phyloP scores from a whole-genome alignment of 1,140 invertebrate species.

The Zaprionus capensis region DNA sequence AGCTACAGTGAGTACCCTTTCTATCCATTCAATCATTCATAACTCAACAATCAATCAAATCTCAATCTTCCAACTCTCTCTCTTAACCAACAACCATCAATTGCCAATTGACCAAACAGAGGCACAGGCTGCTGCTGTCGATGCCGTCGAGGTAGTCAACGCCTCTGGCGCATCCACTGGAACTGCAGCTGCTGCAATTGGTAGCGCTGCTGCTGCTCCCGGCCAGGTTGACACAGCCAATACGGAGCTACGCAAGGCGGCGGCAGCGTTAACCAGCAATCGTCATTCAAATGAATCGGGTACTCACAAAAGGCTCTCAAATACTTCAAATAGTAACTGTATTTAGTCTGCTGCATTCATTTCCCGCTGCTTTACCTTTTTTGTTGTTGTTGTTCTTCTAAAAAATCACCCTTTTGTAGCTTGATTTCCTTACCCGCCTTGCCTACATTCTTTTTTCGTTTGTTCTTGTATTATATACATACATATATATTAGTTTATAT shows the following conservation, averaged over 20 bases:
- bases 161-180: neutral
- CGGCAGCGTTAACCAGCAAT: conserved; percentile 66
- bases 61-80: neutral
- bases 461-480: conserved; percentile 5
- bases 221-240: conserved; percentile 49
- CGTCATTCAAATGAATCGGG: conserved; percentile 83
- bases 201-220: neutral
- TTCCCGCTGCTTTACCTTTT: neutral
- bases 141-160: neutral
- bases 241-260: conserved; percentile 73
- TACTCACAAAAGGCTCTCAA: conserved; percentile 36
- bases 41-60: neutral
- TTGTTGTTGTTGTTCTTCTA: conserved; percentile 9
- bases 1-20: conserved; percentile 68
- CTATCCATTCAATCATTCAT: neutral
- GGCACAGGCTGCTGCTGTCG: neutral
- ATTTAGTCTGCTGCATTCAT: neutral
- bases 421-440: neutral
- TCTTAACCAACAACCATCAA: neutral
- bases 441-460: neutral
- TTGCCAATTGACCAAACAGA: neutral
- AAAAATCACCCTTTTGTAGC: no score
- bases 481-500: neutral
- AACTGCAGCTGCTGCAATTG: neutral
- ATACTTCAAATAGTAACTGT: neutral